Evolutionary conservation across 2,113 vertebrate species (phyloP).

Genomic region (Chinchilla lanigera): DNA sequence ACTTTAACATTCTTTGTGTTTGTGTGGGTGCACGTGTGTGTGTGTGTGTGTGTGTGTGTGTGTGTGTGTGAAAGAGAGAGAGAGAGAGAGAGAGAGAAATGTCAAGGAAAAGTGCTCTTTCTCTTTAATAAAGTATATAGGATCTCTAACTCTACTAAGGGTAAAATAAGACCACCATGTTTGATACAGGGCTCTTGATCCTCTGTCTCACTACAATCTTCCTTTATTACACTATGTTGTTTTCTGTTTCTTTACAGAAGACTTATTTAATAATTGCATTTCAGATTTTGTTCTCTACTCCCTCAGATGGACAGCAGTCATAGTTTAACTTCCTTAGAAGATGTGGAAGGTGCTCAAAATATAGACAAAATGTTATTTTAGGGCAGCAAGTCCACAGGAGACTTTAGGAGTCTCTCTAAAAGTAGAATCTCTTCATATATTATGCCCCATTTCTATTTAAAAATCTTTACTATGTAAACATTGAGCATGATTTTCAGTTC

Average conservation of each 20-base stretch:
- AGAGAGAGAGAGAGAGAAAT: background rate
- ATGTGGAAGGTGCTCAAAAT: background rate
- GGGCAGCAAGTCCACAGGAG: background rate
- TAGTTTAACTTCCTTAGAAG: background rate
- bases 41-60: background rate
- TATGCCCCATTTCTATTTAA: background rate
- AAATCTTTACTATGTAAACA: constrained; percentile 13
- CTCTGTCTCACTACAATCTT: background rate
- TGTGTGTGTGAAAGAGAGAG: no score
- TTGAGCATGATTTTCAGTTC: background rate
- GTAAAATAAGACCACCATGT: background rate
- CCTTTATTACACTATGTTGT: background rate
- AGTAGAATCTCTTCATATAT: background rate
- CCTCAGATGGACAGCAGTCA: background rate
- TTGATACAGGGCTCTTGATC: background rate
- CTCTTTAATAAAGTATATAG: background rate
- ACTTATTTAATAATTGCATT: background rate
- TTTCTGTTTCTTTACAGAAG: background rate
- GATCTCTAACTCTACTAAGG: background rate
- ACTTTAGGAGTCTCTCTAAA: background rate
- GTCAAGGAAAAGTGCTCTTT: background rate
- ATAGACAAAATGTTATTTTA: background rate
- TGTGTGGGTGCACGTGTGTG: background rate
- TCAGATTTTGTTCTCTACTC: background rate
- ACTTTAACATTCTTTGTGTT: background rate